phyloP scores from a whole-genome alignment of 2,888 invertebrate genomes.

The Lithophane socia region DNA sequence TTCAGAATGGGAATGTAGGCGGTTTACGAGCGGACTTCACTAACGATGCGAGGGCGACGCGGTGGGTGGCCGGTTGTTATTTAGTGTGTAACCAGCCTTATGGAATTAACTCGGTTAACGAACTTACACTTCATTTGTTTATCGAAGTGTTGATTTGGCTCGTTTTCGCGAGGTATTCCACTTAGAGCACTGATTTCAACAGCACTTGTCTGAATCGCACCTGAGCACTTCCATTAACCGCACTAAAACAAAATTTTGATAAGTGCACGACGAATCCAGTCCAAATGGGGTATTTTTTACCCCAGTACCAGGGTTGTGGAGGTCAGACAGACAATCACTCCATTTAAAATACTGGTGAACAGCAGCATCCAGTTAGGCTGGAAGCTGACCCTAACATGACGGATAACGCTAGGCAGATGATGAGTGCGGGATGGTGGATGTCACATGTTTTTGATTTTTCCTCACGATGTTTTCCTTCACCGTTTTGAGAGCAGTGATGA shows the following conservation, averaged over 20 bases:
- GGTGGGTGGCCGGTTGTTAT: constrained; percentile 60
- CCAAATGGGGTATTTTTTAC: neutral
- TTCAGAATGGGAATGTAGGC: constrained; percentile 66
- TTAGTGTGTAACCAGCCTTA: constrained; percentile 66
- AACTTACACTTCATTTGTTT: constrained; percentile 50
- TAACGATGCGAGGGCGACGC: constrained; percentile 63
- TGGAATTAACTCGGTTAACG: constrained; percentile 42
- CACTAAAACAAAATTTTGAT: too few species aligned
- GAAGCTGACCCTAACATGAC: neutral
- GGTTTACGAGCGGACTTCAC: constrained; percentile 64
- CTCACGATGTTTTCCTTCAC: neutral
- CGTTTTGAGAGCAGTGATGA: too few species aligned
- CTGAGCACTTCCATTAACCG: too few species aligned
- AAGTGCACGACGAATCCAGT: too few species aligned
- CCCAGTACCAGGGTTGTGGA: neutral
- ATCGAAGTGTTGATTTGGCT: constrained; percentile 39
- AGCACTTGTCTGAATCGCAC: too few species aligned
- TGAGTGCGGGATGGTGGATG: neutral
- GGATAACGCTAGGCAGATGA: neutral
- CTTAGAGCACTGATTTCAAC: too few species aligned
- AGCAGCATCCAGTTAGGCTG: neutral
- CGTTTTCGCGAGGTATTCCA: neutral
- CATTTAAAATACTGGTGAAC: neutral
- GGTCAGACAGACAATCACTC: neutral
- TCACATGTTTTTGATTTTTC: neutral